Percentiles rank a stretch among this genome's conserved stretches.
Evolutionary conservation across 2,797 vertebrate species (phyloP).

Genomic region (Tamandua tetradactyla): DNA sequence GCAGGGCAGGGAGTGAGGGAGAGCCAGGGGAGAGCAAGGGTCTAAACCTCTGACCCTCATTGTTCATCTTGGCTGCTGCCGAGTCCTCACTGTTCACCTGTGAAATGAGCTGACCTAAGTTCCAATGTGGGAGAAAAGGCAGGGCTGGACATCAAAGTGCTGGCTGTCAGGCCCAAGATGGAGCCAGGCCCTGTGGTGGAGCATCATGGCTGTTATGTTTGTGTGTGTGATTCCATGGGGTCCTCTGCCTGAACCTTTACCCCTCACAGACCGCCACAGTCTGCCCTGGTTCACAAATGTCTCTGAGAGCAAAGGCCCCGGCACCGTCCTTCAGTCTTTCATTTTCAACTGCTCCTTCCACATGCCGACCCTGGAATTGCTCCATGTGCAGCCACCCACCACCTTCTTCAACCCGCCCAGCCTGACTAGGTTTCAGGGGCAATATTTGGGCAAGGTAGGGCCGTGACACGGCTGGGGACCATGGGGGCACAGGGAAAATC

Average conservation of each 20-base stretch:
- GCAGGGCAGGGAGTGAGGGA: background rate
- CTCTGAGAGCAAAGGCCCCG: slow-evolving; percentile 61
- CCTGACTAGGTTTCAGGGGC: background rate
- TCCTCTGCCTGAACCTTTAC: background rate
- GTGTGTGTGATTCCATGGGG: background rate
- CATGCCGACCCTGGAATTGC: slow-evolving; percentile 57
- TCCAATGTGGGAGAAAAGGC: background rate
- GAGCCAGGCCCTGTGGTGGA: background rate
- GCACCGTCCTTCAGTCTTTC: slow-evolving; percentile 44
- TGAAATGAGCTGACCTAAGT: background rate
- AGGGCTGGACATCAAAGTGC: background rate
- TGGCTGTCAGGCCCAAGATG: background rate
- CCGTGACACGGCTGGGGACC: background rate
- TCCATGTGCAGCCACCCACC: slow-evolving; percentile 60
- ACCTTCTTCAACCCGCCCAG: slow-evolving; percentile 77
- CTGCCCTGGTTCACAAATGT: slow-evolving; percentile 76
- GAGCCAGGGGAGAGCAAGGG: background rate
- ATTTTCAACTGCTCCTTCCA: slow-evolving; percentile 75
- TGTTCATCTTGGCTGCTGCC: background rate
- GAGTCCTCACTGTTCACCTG: background rate
- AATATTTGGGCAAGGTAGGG: slow-evolving; percentile 62
- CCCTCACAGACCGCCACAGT: slow-evolving; percentile 66
- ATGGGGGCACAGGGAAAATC: background rate
- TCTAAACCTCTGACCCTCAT: background rate
- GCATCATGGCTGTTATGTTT: background rate